Conservation (phyloP, 37 sponge, comb jelly and placozoan species). For the Theonella swinhoei region DNA sequence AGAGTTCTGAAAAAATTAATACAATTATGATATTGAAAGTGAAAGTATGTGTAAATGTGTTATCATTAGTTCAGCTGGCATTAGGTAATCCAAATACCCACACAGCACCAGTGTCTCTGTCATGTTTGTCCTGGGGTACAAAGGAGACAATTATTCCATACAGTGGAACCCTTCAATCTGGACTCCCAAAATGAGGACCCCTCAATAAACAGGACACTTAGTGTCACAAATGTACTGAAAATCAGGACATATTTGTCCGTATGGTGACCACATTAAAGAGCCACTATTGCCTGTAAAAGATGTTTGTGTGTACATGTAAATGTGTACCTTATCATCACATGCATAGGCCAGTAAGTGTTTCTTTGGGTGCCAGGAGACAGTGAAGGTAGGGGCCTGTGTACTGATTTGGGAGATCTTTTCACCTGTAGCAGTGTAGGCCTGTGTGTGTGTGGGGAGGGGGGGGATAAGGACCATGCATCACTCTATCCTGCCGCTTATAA, state of each 20-base stretch:
- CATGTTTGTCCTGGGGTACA: constrained; percentile 71
- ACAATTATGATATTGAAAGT: not conserved
- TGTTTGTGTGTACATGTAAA: too few species aligned
- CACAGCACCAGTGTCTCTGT: constrained; percentile 83
- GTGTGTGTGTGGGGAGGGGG: constrained; percentile 11
- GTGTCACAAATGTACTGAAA: too few species aligned
- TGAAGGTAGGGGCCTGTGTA: constrained; percentile 94
- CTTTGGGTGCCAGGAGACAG: constrained; percentile 96
- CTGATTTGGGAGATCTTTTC: constrained; percentile 81
- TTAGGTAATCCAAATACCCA: constrained; percentile 87
- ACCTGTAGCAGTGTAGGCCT: constrained; percentile 87
- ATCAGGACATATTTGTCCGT: not conserved
- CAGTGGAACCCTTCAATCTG: not conserved
- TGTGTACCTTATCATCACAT: constrained; percentile 94
- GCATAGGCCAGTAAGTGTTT: constrained; percentile 92
- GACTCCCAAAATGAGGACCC: not conserved
- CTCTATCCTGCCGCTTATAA: too few species aligned
- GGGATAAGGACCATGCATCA: too few species aligned
- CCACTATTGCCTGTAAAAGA: too few species aligned
- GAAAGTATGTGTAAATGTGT: not conserved
- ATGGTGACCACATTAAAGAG: too few species aligned
- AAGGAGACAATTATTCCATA: not conserved
- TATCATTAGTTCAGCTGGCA: not conserved
- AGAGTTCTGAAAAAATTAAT: too few species aligned
- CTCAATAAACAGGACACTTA: not conserved